Evolutionary conservation across 2,113 vertebrate species (phyloP).

Genomic region (Sarotherodon lohbergeri): DNA sequence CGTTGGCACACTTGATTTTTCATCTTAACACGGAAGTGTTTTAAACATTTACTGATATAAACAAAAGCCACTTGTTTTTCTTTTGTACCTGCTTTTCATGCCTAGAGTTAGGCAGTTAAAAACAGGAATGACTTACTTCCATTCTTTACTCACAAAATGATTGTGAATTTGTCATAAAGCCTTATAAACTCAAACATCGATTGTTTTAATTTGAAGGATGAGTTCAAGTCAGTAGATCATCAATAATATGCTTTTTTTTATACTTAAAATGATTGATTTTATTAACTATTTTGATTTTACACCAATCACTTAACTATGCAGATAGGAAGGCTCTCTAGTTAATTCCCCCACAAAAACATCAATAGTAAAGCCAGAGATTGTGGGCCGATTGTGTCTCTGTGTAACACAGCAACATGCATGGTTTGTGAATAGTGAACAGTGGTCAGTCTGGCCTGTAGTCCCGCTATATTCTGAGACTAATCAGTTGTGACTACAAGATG

Average conservation of each 20-base stretch:
- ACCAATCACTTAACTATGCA: not conserved
- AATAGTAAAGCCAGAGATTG: not conserved
- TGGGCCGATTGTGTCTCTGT: not conserved
- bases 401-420: not conserved
- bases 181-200: not conserved
- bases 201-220: not conserved
- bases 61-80: not conserved
- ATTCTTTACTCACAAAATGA: not conserved
- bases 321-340: not conserved
- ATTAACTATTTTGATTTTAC: not conserved
- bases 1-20: not conserved
- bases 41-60: not conserved
- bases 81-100: not conserved
- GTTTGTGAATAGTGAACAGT: not conserved
- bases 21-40: not conserved
- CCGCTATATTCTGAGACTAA: constrained; percentile 16
- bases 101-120: not conserved
- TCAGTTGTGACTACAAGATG: constrained; percentile 37
- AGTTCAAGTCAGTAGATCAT: not conserved
- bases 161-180: not conserved
- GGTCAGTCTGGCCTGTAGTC: not conserved
- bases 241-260: not conserved
- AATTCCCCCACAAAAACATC: not conserved
- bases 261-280: not conserved
- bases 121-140: not conserved